phyloP scores from a whole-genome alignment of 2,113 vertebrate species.

The Hypocryptadius cinnamomeus region DNA sequence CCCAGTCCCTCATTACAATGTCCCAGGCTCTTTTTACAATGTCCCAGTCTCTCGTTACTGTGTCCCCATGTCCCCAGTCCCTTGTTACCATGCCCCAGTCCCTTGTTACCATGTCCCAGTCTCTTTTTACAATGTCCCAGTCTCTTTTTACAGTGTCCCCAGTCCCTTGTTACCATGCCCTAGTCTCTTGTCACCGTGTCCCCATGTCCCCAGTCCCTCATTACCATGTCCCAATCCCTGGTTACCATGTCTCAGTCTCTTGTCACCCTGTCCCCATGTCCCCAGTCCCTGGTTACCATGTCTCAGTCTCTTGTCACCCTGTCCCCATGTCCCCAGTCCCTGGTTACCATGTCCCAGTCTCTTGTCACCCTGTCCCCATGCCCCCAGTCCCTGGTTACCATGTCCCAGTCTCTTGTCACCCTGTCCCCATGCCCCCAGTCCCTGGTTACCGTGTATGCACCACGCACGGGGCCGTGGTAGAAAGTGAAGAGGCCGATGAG shows the following conservation, averaged over 20 bases:
- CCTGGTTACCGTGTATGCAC: constrained; percentile 73
- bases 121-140: accelerated
- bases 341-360: not conserved
- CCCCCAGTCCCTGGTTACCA: accelerated
- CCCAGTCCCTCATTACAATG: not conserved
- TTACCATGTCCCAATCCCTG: too few relatives aligned
- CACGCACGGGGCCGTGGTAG: constrained; percentile 79
- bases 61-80: not conserved
- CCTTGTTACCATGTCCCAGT: too few relatives aligned
- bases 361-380: not conserved
- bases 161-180: accelerated
- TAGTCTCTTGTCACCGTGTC: too few relatives aligned
- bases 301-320: too few relatives aligned
- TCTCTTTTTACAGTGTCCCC: accelerated
- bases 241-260: accelerated
- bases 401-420: not conserved
- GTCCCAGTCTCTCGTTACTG: not conserved
- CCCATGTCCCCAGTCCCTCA: accelerated
- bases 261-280: too few relatives aligned
- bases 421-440: not conserved
- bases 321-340: not conserved
- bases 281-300: accelerated
- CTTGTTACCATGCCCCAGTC: too few relatives aligned
- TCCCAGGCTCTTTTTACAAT: not conserved
- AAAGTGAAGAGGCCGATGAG: constrained; percentile 86